Evolutionary conservation across 2,888 invertebrate species (phyloP), one percentile per base, ranked within the genome.

Genomic region (Acleris cristana): DNA sequence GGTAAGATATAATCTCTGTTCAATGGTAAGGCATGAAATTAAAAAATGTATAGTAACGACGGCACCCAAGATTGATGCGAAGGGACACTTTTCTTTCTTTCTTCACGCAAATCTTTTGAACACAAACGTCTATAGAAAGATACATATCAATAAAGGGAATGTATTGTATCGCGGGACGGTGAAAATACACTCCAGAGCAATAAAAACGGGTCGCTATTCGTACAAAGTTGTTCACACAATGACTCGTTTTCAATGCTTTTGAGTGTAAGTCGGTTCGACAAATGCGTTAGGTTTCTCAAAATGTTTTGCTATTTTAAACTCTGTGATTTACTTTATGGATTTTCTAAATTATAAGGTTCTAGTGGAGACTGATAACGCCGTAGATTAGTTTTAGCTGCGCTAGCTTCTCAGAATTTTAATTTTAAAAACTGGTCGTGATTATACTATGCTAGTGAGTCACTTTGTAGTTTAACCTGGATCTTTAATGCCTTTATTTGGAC

Each of bases 361-460:
- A 92, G 89, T 90, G 91, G 92, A 92, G 92, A 92, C 92, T 92
- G 92, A 92, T 91, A 91, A 86, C 88, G 90, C 91, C 58, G 86
- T 92, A 92, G 91, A 90, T 90, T 91, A 92, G 92, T 90, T 92
- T 91, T 92, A 92, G 92, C 92, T 85, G 87, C 90, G 92, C 92
- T 92, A 92, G 92, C 92, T 90, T 92, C 90, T 89, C 87, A 88
- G 82, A 87, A 84, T 85, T 86, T 83, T 86, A 82, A 84, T 84
- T 88, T 81, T 82, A 85, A 80, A 82, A 83, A 86, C 88, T 86
- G 88, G 85, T 79, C 84, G 85, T 85, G 83, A 80, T 79, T 85
- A 77, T 58, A 67, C 49, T 57, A 23, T 30, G 57, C 53, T 34
- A 16, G 6, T 18, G 49, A 23, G 49, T 53, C 67, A 63, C 58